phyloP scores from a whole-genome alignment of 2,888 invertebrate species.

The Caenorhabditis plicata region DNA sequence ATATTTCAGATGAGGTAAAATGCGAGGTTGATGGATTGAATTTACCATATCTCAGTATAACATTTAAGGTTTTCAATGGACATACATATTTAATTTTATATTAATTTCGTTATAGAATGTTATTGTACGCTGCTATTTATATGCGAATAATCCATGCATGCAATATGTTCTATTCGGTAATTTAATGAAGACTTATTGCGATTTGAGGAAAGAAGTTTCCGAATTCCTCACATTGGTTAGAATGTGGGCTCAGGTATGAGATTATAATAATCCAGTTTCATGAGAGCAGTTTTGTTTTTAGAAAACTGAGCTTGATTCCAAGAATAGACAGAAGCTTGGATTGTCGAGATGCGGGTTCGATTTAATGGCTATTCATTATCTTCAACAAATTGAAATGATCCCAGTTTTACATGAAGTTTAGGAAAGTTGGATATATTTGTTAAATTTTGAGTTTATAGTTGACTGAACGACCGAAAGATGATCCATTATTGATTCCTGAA shows the following conservation, averaged over 20 bases:
- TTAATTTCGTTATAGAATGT: slow-evolving; percentile 6
- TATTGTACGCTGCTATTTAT: slow-evolving; percentile 6
- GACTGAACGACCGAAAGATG: neutral
- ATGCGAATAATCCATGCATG: too few species aligned
- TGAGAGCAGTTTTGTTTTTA: neutral
- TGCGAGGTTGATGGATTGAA: too few species aligned
- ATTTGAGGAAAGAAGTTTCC: slow-evolving; percentile 35
- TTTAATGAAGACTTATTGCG: slow-evolving; percentile 18
- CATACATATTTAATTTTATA: slow-evolving; percentile 4
- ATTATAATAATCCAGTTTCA: neutral
- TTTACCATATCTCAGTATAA: too few species aligned
- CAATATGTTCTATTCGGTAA: too few species aligned
- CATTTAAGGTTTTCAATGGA: too few species aligned
- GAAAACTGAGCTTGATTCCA: slow-evolving; percentile 55
- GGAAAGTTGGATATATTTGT: neutral
- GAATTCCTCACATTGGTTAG: slow-evolving; percentile 63
- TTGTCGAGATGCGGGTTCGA: slow-evolving; percentile 69
- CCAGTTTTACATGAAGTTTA: slow-evolving; percentile 68
- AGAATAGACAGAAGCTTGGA: slow-evolving; percentile 68
- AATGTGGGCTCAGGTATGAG: slow-evolving; percentile 68
- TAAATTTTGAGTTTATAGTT: neutral
- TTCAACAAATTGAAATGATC: slow-evolving; percentile 68
- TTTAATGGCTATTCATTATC: slow-evolving; percentile 69
- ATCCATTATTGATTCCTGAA: neutral
- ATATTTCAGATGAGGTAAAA: too few species aligned